A percentile compares a stretch with the other conserved stretches of the same genome.
phyloP scores from a whole-genome alignment of 2,797 vertebrate species.

The Notolabrus celidotus region DNA sequence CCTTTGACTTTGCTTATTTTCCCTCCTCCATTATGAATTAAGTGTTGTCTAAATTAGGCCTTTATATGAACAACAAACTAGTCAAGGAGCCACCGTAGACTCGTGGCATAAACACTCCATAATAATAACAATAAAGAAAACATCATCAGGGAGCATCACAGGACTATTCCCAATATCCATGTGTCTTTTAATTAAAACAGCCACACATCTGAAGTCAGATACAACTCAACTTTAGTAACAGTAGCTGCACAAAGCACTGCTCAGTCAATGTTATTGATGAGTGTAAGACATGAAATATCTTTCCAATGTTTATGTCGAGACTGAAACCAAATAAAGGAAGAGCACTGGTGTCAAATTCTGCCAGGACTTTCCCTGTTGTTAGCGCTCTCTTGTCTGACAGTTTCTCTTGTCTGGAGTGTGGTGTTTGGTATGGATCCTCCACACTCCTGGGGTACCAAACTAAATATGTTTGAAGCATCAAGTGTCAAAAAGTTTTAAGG shows the following conservation, averaged over 20 bases:
- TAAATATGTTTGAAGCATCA: not conserved
- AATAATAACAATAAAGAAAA: conserved; percentile 26
- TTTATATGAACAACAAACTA: conserved; percentile 43
- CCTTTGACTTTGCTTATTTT: conserved; percentile 48
- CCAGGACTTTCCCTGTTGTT: not conserved
- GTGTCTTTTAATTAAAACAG: conserved; percentile 43
- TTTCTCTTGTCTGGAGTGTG: not conserved
- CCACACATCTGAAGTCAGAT: not conserved
- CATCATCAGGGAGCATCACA: conserved; percentile 23
- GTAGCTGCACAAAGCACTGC: not conserved
- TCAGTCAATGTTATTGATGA: not conserved
- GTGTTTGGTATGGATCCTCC: not conserved
- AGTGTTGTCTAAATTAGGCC: conserved; percentile 57
- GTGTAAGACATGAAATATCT: not conserved
- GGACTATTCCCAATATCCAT: conserved; percentile 17
- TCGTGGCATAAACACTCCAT: conserved; percentile 29
- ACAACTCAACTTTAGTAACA: not conserved
- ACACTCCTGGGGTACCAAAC: not conserved
- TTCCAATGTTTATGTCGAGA: not conserved
- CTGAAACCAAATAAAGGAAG: too few species aligned
- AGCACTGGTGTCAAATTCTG: not conserved
- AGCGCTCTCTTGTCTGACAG: not conserved
- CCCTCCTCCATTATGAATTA: conserved; percentile 55
- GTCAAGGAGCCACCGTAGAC: conserved; percentile 10
- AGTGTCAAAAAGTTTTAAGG: not conserved